A percentile compares a stretch with the other conserved stretches of the same genome.
Conservation (phyloP, 2,113 vertebrate genomes). For the Struthio camelus region DNA sequence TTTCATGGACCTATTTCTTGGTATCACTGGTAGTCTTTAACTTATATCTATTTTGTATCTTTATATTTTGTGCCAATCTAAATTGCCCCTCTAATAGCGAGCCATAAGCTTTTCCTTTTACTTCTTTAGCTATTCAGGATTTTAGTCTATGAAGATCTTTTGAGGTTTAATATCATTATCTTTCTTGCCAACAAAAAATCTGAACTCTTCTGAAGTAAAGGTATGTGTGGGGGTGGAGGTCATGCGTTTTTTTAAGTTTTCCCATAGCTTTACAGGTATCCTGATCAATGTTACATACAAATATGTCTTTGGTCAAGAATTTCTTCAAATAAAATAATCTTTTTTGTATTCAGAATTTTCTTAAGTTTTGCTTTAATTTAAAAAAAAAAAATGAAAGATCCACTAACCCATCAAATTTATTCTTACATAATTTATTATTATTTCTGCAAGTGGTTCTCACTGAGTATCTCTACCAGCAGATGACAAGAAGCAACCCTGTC, state of each 20-base stretch:
- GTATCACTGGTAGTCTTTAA: background rate
- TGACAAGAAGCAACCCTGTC: background rate
- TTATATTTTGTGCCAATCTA: background rate
- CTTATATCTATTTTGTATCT: background rate
- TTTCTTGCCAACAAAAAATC: background rate
- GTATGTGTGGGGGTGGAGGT: too few relatives aligned
- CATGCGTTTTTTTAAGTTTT: background rate
- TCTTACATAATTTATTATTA: background rate
- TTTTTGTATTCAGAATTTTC: background rate
- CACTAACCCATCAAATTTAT: background rate
- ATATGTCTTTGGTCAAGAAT: background rate
- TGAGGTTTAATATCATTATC: background rate
- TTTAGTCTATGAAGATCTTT: background rate
- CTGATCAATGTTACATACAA: background rate
- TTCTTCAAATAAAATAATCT: background rate
- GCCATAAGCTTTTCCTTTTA: background rate
- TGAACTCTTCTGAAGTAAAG: background rate
- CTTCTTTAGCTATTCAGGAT: background rate
- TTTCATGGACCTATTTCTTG: background rate
- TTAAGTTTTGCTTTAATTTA: background rate
- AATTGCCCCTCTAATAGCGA: background rate
- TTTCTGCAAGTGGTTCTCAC: background rate
- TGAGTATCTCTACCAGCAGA: background rate
- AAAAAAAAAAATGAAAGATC: background rate
- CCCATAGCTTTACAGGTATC: background rate